Conservation (phyloP, 2,797 vertebrate species). For the Notamacropus eugenii region DNA sequence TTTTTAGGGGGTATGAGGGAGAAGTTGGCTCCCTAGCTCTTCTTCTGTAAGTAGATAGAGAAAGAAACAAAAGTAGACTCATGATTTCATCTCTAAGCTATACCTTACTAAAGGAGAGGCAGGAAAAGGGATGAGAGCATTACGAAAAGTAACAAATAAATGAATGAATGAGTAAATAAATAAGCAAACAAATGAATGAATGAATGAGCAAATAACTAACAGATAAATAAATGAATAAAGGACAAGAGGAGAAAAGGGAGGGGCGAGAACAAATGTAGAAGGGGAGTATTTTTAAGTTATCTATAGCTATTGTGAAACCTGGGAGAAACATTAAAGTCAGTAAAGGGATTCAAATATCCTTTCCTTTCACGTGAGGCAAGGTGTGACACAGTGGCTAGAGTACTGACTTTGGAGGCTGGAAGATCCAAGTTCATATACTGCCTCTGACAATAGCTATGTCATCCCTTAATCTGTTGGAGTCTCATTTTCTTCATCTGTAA, state of each 20-base stretch:
- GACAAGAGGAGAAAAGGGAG: neutral
- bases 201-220: neutral
- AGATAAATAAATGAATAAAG: neutral
- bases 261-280: neutral
- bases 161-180: no score
- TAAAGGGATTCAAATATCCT: neutral
- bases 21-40: neutral
- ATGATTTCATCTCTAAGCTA: neutral
- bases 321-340: constrained; percentile 33
- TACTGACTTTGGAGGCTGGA: neutral
- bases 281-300: neutral
- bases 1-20: neutral
- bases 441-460: neutral
- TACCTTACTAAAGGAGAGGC: neutral
- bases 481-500: neutral
- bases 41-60: neutral
- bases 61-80: neutral
- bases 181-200: neutral
- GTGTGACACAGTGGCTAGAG: neutral
- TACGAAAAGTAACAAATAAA: neutral
- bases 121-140: neutral
- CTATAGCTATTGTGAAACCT: neutral
- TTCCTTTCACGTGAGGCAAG: neutral
- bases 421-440: neutral
- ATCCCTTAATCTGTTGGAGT: neutral